Evolutionary conservation across 2,797 vertebrate genomes (phyloP), one percentile per base, ranked within the genome.

Genomic region (Lophius americanus): DNA sequence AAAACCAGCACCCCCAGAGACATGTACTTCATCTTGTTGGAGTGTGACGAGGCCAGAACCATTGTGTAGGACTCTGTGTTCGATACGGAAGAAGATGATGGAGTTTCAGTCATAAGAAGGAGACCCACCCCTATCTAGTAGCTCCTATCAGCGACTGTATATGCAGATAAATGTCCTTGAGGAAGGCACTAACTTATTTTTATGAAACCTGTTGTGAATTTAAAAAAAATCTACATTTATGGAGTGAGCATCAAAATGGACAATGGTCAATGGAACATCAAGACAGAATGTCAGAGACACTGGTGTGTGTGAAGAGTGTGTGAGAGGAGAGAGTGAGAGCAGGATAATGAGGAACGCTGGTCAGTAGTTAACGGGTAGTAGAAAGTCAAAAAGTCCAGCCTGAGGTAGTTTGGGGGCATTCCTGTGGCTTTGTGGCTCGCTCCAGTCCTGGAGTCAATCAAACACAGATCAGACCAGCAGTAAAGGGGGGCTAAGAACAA

Each of bases 1-100:
- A 99, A 91, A 77, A 99, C 97, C 91, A 99, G 91, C 85, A 99
- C 95, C 51, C 95, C 94, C 88, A 99, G 90, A 57, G 98, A 99
- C 76, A 96, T 68, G 78, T 98, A 97, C 87, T 99, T 98, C 68
- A 98, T 90, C 81, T 89, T 93, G 54, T 84, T 35, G 42, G 83
- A 47, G n/a, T 82, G 50, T 1, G 56, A 1, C 2, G 51, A 5
- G 7, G 70, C n/a, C 51, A 50, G 1, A 32, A 23, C 50, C 78
- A 81, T 87, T 0, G 4, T 32, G 51, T 56, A 7, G 9, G 58
- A n/a, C 36, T 50, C 36, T 43, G 32, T 32, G 3, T 13, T 10
- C 0, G 35, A 49, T 35, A 32, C 41, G 12, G 47, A 9, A 39
- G 61, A 9, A 23, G n/a, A 14, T 1, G 1, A 10, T 3, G 35